These are phyloP conservation scores for Planococcus citri DNA, from an alignment of 1,140 invertebrate genomes.

Conservation along the genomic window DNA sequence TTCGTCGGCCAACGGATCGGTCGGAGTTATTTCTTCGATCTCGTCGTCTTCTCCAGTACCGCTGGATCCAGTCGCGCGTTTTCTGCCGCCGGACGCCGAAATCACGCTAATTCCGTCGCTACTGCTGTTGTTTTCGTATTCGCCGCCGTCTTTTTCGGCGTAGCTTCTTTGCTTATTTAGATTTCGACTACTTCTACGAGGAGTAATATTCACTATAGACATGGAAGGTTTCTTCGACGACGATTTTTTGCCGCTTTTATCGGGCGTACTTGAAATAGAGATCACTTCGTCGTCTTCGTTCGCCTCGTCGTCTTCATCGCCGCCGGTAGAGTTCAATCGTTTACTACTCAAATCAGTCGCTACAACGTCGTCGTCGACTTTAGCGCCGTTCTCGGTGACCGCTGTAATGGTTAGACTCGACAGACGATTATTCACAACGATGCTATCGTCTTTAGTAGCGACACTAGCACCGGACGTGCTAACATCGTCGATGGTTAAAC, in stretches of 20 bases:
- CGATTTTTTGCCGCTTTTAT: slow-evolving; percentile 30
- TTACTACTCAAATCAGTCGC: too few species aligned
- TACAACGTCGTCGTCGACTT: too few species aligned
- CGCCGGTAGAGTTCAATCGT: too few species aligned
- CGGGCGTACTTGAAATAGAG: neutral
- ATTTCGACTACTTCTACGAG: slow-evolving; percentile 47
- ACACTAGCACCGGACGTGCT: too few species aligned
- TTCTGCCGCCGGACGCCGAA: slow-evolving; percentile 20
- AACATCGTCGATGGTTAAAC: too few species aligned
- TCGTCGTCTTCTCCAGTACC: slow-evolving; percentile 27
- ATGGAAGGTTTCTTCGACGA: slow-evolving; percentile 34
- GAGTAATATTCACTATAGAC: slow-evolving; percentile 36
- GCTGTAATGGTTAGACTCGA: too few species aligned
- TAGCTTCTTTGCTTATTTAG: slow-evolving; percentile 48
- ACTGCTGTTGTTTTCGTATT: slow-evolving; percentile 28
- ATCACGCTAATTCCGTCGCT: neutral
- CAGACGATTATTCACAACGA: too few species aligned
- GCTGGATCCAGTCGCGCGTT: neutral
- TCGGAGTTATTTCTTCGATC: slow-evolving; percentile 45
- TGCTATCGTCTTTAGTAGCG: too few species aligned
- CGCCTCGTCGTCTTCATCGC: too few species aligned
- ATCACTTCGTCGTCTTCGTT: neutral
- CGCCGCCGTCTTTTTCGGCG: slow-evolving; percentile 44
- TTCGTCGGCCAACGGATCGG: slow-evolving; percentile 48
- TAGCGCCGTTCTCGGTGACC: too few species aligned